Base-by-base conservation (phyloP, 2,888 invertebrate species). In the Polymixis flavicincta region DNA sequence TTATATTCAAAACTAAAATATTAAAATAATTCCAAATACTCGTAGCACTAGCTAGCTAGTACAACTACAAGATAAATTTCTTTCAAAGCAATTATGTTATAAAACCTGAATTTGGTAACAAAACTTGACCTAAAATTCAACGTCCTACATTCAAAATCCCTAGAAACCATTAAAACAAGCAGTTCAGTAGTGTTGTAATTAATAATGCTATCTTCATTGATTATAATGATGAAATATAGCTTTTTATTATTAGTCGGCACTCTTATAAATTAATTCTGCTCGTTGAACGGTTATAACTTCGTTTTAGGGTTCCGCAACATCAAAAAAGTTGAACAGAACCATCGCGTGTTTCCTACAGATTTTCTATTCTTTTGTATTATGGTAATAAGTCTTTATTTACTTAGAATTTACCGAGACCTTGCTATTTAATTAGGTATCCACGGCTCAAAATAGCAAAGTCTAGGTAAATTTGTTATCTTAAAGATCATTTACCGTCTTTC, bases 201-300 rank as follows among this genome's bases (percentile, higher is more conserved):
- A 85, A 80, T 80, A 75, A 79, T 63, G 68, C 61, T 76, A 60
- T 74, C 76, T 87, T 81, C 72, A 88, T 85, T 88, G 87, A 87
- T 85, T 82, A 81, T 88, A 90, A 92, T 86, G 84, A 92, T 90
- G 91, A 92, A 84, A 89, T 89, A 92, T 88, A 85, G 86, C 84
- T 79, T 75, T 82, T 88, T 88, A 86, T 90, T 90, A 90, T 89
- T 89, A 90, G 81, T 76, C 85, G 83, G 84, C 78, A 90, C 88
- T 88, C 91, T 90, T 92, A 91, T 93, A 92, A 93, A 92, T 93
- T 92, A 92, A 92, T 92, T 90, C 77, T 86, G 86, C 76, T 84
- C 84, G 85, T 86, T 87, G 78, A 89, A 87, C 76, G 84, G 86
- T 85, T 88, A 74, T 84, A 87, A 84, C 78, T 88, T 82, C 76